Conservation (phyloP, 2,888 invertebrate species). For the Chloroclystis v-ata region DNA sequence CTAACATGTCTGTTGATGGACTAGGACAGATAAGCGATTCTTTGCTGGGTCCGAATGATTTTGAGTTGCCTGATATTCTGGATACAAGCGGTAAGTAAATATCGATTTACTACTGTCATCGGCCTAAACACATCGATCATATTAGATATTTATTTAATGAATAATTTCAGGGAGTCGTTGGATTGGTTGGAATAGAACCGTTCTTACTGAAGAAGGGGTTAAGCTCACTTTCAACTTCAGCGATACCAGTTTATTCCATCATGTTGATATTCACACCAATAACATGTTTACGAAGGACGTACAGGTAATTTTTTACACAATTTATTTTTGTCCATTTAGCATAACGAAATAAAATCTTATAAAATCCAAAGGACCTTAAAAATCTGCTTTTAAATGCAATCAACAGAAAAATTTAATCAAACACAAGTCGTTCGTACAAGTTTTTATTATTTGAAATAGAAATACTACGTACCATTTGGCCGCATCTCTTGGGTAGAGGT, state of each 20-base stretch:
- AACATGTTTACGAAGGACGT: conserved; percentile 89
- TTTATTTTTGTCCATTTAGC: too few relatives aligned
- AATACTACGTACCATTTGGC: too few relatives aligned
- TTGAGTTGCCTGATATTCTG: conserved; percentile 77
- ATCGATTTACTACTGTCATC: background rate
- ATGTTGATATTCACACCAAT: conserved; percentile 85
- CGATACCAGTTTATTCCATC: conserved; percentile 83
- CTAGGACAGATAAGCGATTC: conserved; percentile 91
- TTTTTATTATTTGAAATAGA: too few relatives aligned
- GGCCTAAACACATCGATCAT: background rate
- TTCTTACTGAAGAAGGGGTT: conserved; percentile 79
- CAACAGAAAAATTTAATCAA: too few relatives aligned
- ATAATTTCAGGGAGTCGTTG: conserved; percentile 80
- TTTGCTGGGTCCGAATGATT: conserved; percentile 81
- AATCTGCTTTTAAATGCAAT: too few relatives aligned
- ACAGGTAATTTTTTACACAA: conserved; percentile 81
- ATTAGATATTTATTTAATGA: background rate
- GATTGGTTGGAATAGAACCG: conserved; percentile 92
- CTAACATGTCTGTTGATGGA: conserved; percentile 80
- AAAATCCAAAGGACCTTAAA: too few relatives aligned
- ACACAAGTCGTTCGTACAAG: too few relatives aligned
- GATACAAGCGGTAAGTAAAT: conserved; percentile 75
- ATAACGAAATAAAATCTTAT: too few relatives aligned
- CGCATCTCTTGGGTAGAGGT: too few relatives aligned
- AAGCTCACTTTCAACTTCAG: conserved; percentile 90